These are phyloP conservation scores for Sardina pilchardus DNA, from an alignment of 2,113 vertebrate species.

Conservation along the genomic window DNA sequence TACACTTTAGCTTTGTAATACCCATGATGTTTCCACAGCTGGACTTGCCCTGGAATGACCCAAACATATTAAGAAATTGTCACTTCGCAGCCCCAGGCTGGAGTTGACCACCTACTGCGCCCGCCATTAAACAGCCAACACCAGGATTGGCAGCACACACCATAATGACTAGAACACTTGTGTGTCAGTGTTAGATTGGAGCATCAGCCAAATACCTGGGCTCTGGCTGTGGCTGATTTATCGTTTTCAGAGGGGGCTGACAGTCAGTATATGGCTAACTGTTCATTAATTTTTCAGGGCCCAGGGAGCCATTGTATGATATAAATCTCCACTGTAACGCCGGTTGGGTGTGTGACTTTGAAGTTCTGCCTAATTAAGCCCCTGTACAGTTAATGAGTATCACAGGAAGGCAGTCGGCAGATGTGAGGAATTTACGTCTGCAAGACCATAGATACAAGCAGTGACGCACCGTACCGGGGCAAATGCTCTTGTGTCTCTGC, in stretches of 20 bases:
- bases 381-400: slow-evolving; percentile 61
- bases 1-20: background rate
- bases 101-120: slow-evolving; percentile 25
- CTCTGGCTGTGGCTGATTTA: slow-evolving; percentile 57
- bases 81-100: slow-evolving; percentile 21
- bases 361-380: slow-evolving; percentile 70
- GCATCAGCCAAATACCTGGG: slow-evolving; percentile 27
- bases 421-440: slow-evolving; percentile 56
- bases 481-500: background rate
- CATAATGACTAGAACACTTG: slow-evolving; percentile 50
- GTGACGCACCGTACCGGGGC: background rate
- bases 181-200: background rate
- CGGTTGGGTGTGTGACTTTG: slow-evolving; percentile 55
- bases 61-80: background rate
- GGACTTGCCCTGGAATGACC: background rate
- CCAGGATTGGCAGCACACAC: slow-evolving; percentile 38
- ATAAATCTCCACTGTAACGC: slow-evolving; percentile 61
- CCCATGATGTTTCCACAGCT: background rate
- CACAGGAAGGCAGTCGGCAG: slow-evolving; percentile 58
- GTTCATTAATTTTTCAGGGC: slow-evolving; percentile 68
- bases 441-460: slow-evolving; percentile 48
- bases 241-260: slow-evolving; percentile 49
- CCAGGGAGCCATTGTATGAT: slow-evolving; percentile 53
- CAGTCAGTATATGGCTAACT: slow-evolving; percentile 58
- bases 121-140: slow-evolving; percentile 22